Evolutionary conservation across 2,113 vertebrate species (phyloP), one percentile per base, ranked within the genome.

Genomic region (Hucho hucho): DNA sequence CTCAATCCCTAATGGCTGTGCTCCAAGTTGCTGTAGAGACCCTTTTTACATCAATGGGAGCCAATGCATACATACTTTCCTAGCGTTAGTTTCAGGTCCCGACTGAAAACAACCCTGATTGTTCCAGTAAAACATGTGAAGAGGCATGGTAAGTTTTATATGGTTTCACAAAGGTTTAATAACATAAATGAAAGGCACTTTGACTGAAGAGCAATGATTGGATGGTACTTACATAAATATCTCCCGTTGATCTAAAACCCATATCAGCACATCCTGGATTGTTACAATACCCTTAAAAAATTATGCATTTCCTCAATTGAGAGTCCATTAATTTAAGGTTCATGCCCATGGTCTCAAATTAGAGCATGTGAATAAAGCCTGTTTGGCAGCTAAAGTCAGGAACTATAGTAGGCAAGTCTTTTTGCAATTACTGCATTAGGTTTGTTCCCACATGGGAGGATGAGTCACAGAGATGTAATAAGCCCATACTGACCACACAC

Each of bases 1-100:
- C 86, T 83, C 76, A 66, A 72, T 87, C 82, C 73, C 87, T 81
- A 83, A 83, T 82, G 87, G 83, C 78, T 82, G 81, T 47, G 69
- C 79, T 86, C 72, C 64, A 74, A 83, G 70, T 84, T 72, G 68
- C 81, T 75, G 81, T 81, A 83, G 53, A 79, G 77, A 77, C 80
- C 53, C n/a, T 84, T 81, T 86, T 79, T 75, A 43, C 63, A 75
- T 80, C 9, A 53, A 81, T 13, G 73, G 83, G 75, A 63, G 83
- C 78, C 13, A 56, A 79, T 79, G 81, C 84, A 77, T 87, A 86
- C 82, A 84, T 81, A 73, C 78, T 72, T 81, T 66, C 79, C n/a
- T 37, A 75, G 70, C 75, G 78, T 84, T 82, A 83, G 79, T 79
- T 73, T 77, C 67, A 76, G 59, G 74, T 80, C 66, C 59, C 68